These are phyloP conservation scores for Oceanodroma leucorhoa DNA, from an alignment of 2,797 vertebrate genomes.

Conservation along the genomic window DNA sequence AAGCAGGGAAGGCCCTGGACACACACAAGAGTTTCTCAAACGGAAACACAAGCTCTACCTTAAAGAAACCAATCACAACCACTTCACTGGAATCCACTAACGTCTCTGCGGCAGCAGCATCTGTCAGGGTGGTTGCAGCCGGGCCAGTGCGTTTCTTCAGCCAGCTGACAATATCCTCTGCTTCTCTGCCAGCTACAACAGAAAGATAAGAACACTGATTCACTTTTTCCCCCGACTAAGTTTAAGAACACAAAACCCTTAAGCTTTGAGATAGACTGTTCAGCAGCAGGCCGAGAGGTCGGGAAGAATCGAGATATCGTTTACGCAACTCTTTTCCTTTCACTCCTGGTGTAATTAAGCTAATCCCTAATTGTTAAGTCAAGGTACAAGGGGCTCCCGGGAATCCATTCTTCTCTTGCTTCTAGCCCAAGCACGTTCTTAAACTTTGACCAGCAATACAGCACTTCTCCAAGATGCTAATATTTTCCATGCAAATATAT, in stretches of 20 bases:
- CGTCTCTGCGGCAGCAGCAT: conserved; percentile 77
- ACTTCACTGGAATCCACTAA: conserved; percentile 90
- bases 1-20: not conserved
- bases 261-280: not conserved
- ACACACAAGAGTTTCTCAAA: not conserved
- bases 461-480: not conserved
- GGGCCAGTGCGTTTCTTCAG: conserved; percentile 96
- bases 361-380: not conserved
- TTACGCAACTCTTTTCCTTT: not conserved
- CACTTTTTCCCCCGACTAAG: rapidly evolving
- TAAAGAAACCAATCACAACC: conserved; percentile 93
- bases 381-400: not conserved
- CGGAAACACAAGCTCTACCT: conserved; percentile 75
- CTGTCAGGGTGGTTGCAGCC: conserved; percentile 78
- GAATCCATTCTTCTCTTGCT: not conserved
- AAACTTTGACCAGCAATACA: not conserved
- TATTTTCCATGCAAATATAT: rapidly evolving
- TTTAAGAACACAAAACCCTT: not conserved
- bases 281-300: not conserved
- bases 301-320: rapidly evolving
- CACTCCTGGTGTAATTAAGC: not conserved
- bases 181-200: conserved; percentile 89
- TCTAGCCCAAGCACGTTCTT: not conserved
- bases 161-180: conserved; percentile 93
- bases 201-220: not conserved